Base-by-base conservation (phyloP, 2,113 vertebrate genomes). In the Platycercus adscitus region DNA sequence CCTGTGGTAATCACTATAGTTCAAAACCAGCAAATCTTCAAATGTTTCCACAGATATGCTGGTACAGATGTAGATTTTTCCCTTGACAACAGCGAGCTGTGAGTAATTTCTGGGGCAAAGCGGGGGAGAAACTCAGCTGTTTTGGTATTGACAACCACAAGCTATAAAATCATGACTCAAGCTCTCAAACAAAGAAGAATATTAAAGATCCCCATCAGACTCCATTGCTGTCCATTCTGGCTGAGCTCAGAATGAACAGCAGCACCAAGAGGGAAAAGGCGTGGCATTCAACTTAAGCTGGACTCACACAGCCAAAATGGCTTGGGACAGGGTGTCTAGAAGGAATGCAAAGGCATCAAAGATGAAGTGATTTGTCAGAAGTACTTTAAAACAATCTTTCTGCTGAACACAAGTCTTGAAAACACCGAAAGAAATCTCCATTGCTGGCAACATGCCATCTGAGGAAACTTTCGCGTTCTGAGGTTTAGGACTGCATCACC, bases 381-480 rank as follows among this genome's bases (percentile, higher is more conserved):
- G 17, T 17, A 81, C 21, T 68, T 79, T 35, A 81, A 75, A 71
- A 81, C 29, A 75, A 70, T 49, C 37, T 29, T 49, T 66, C 56
- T 81, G 28, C 47, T 81, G 28, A 86, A 37, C 20, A 58, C 17
- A 78, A 78, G 4, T 43, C 46, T 55, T 89, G 29, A 75, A 73
- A 86, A 75, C 0, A 0, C 23, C 12, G 1, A 1, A 64, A 33
- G 37, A 86, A 73, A 43, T 41, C 26, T 72, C 66, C 29, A 47
- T 6, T 37, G 64, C 18, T 73, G 3, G 0, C 17, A 41, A 17
- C 0, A 1, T 49, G 15, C 11, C 44, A 6, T 20, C 70, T 66
- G 21, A 81, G 84, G 29, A 63, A 89, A 46, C 39, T 82, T 49
- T 60, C 17, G 29, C 28, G 16, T 50, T 78, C 39, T 7, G 4